Conservation (phyloP, 2,797 vertebrate genomes). For the Schizothorax lantsangensis region DNA sequence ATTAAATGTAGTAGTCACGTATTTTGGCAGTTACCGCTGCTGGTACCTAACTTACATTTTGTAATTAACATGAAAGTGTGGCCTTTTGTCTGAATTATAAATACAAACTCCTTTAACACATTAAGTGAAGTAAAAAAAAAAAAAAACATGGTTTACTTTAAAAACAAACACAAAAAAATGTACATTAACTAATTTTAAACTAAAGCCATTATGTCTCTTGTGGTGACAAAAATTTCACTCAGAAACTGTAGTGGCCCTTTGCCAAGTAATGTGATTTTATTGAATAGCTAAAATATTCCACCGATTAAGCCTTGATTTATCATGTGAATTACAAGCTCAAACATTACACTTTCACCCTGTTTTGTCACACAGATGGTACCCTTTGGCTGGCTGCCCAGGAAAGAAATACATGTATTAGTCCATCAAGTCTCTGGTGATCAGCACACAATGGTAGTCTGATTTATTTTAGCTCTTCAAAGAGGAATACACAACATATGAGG, state of each 20-base stretch:
- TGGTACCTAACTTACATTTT: not conserved
- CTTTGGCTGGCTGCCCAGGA: not conserved
- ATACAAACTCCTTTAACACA: not conserved
- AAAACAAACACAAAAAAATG: no score
- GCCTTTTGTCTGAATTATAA: not conserved
- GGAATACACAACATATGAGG: slow-evolving; percentile 54
- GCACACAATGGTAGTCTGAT: slow-evolving; percentile 63
- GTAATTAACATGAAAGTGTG: not conserved
- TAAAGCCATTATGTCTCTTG: not conserved
- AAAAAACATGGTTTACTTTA: not conserved
- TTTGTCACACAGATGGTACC: slow-evolving; percentile 16
- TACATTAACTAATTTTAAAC: no score
- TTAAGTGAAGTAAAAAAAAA: not conserved
- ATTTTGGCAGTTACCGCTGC: not conserved
- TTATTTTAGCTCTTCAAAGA: slow-evolving; percentile 66
- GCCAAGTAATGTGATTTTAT: slow-evolving; percentile 34
- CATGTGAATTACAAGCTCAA: slow-evolving; percentile 19
- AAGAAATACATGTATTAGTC: slow-evolving; percentile 14
- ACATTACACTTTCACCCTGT: slow-evolving; percentile 9
- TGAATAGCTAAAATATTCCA: slow-evolving; percentile 11
- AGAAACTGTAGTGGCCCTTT: slow-evolving; percentile 8
- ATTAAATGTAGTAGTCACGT: not conserved
- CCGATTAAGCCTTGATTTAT: slow-evolving; percentile 18
- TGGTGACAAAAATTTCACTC: not conserved
- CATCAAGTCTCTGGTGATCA: slow-evolving; percentile 55